phyloP scores from a whole-genome alignment of 2,797 vertebrate species.

The Cryptoblepharus egeriae region DNA sequence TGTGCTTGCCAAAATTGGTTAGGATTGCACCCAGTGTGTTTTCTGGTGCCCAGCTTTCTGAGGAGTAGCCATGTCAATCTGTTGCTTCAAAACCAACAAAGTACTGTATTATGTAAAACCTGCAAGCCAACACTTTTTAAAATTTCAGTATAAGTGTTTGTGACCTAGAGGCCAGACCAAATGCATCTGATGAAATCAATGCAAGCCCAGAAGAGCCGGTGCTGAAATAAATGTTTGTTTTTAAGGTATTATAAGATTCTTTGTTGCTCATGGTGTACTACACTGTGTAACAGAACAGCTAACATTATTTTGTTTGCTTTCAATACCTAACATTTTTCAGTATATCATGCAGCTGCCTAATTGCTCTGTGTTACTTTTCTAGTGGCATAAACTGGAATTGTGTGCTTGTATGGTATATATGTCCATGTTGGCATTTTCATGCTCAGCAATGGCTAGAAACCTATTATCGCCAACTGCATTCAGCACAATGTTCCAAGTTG shows the following conservation, averaged over 20 bases:
- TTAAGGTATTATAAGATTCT: no score
- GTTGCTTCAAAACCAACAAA: no score
- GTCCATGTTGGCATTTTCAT: background rate
- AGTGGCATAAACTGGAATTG: background rate
- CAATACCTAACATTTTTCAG: no score
- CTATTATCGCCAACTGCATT: background rate
- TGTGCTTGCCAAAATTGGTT: no score
- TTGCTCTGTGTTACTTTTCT: background rate
- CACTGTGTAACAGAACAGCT: background rate
- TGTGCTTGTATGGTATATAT: background rate
- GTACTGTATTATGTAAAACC: no score
- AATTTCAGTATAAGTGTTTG: no score
- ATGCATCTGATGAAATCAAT: no score
- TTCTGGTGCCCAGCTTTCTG: background rate
- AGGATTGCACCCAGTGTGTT: background rate
- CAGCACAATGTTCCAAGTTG: background rate
- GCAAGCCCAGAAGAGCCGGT: no score
- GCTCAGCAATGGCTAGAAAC: background rate
- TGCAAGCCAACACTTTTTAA: no score
- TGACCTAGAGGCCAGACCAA: no score
- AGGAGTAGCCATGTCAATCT: no score
- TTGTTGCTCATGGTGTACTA: background rate
- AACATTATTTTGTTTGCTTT: background rate
- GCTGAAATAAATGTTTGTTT: no score
- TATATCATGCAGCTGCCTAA: background rate